Base-by-base conservation (phyloP, 1,140 invertebrate genomes). In the Lepidostoma basale region DNA sequence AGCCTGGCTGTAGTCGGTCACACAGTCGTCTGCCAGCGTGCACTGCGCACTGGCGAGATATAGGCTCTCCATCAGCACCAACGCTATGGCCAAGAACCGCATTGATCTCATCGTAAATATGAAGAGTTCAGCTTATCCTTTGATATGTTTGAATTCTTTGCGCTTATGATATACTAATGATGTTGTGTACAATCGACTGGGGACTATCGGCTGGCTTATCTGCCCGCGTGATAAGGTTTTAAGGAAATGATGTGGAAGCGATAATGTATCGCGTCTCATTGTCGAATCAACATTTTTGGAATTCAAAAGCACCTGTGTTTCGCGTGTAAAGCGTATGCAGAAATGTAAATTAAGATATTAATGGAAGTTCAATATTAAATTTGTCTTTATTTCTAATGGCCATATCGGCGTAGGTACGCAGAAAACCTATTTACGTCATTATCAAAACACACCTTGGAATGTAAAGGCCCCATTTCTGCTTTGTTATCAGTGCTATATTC, bases 1-100 rank as follows among this genome's bases (percentile, higher is more conserved):
- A 4, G 58, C 62, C 14, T 74, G 69, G 1, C 72, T 62, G n/a
- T 80, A 44, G 72, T 81, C 81, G 8, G 77, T 77, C 3, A 82
- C 66, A 73, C 82, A 84, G 10, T 71, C 68, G 64, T 77, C 74
- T 1, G 77, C 77, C 14, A 77, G 49, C 12, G 9, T 1, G 14
- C 49, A 54, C 49, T 18, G 45, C 45, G 22, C 49, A 16, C 23
- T 12, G 6, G 49, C 23, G 49, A 54, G 49, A 26, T n/a, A 26
- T 16, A 30, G 25, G 49, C 10, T 16, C 10, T 4, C 25, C 25
- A 14, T 2, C 30, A 36, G 5, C 39, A 39, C 28, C 20, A 40
- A 1, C 20, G 1, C 22, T 5, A 65, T 22, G 4, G 23, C 33
- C 20, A 28, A 12, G 16, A 36, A 1, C 49, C 49, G 16, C 20